Evolutionary conservation across 2,113 vertebrate species (phyloP).

Genomic region (Dipodomys spectabilis): DNA sequence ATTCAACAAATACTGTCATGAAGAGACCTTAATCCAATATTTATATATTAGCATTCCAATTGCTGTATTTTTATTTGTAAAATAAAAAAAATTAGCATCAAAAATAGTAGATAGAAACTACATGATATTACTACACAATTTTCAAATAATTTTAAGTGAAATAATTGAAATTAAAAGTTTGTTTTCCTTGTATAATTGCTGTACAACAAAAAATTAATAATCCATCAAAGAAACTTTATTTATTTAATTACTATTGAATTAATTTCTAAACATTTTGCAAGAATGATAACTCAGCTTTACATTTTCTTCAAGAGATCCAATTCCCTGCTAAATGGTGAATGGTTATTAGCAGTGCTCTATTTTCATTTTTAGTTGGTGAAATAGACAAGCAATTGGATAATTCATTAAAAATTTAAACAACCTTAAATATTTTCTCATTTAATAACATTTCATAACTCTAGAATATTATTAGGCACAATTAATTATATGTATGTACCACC

Average conservation of each 20-base stretch:
- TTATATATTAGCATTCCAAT: neutral
- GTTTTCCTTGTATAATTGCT: neutral
- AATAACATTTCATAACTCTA: slow-evolving; percentile 48
- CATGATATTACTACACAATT: neutral
- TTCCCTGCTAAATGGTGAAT: slow-evolving; percentile 80
- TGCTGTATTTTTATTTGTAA: neutral
- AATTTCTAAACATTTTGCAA: slow-evolving; percentile 73
- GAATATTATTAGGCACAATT: neutral
- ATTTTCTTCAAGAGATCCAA: slow-evolving; percentile 65
- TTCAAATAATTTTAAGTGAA: neutral
- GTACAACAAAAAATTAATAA: neutral
- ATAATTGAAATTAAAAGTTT: neutral
- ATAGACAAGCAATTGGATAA: slow-evolving; percentile 60
- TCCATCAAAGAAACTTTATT: no score
- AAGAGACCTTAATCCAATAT: neutral
- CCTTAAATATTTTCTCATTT: slow-evolving; percentile 76
- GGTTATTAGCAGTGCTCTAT: slow-evolving; percentile 74
- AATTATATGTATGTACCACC: neutral
- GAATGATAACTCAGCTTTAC: slow-evolving; percentile 62
- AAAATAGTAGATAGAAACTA: neutral
- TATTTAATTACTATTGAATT: slow-evolving; percentile 52
- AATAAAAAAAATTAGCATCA: neutral
- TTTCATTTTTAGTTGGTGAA: slow-evolving; percentile 79
- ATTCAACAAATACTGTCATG: neutral
- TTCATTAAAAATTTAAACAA: slow-evolving; percentile 78